Base-by-base conservation (phyloP, 2,888 invertebrate species). In the Eupithecia pulchellata region DNA sequence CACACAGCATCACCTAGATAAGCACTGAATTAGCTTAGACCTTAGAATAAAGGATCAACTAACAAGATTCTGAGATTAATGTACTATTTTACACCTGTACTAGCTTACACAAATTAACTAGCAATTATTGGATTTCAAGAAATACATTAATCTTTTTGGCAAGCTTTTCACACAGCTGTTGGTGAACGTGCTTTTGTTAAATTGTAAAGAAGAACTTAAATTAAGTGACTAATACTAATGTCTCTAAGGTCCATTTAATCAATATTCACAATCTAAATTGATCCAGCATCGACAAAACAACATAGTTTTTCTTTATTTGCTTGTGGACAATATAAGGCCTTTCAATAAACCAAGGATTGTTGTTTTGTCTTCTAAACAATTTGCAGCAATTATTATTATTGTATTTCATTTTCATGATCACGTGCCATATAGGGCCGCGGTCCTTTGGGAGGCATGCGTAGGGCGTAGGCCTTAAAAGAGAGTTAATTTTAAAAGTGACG, bases 121-220 rank as follows among this genome's bases (percentile, higher is more conserved):
- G 11, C 20, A 47, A 47, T 47, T 47, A 47, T 20, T 3, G 2
- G 11, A 11, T 20, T 29, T 27, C 29, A 36, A 32, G 52, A 52
- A 69, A 60, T n/a, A 14, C 64, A 64, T 69, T 20, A 64, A 65
- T 69, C 60, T 52, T 69, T 9, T 29, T 52, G 36, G 9, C 36
- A 36, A 17, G 14, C 32, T 14, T 29, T 36, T 63, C 30, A 17
- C 13, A 27, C 17, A 58, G 5, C 25, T 64, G 64, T 14, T 32
- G 13, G 64, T 64, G n/a, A 64, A 55, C 30, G 36, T 52, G 52
- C 52, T 55, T 27, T 1, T 11, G 20, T 2, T 47, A 20, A 47
- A 47, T 9, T 47, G 20, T 20, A 20, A 47, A 11, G 47, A 20
- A 3, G 3, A 47, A 11, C 9, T 9, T 8, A 20, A 20, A 1